These are phyloP conservation scores for Zele albiditarsus DNA, from an alignment of 2,888 invertebrate species.

Conservation along the genomic window DNA sequence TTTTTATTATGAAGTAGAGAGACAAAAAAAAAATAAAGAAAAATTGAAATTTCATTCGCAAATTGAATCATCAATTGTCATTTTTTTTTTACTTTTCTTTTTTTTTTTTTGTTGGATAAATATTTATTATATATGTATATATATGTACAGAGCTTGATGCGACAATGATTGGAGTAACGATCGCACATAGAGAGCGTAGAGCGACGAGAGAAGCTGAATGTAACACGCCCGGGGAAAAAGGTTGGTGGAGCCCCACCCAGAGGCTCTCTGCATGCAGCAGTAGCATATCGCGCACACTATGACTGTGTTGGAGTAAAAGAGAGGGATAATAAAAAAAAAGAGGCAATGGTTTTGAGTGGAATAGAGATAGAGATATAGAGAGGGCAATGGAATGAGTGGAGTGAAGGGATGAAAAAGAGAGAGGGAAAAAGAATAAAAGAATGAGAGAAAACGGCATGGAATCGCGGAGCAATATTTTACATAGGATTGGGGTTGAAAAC, in stretches of 20 bases:
- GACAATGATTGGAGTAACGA: constrained; percentile 28
- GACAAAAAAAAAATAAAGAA: not conserved
- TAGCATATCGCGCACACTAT: constrained; percentile 18
- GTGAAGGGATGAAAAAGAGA: constrained; percentile 41
- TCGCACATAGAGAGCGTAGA: constrained; percentile 4
- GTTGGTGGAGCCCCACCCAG: constrained; percentile 37
- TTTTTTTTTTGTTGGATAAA: not conserved
- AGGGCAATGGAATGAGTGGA: not conserved
- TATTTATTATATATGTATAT: constrained; percentile 9
- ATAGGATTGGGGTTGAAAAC: constrained; percentile 66
- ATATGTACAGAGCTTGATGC: constrained; percentile 6
- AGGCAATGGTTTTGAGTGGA: not conserved
- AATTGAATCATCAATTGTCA: not conserved
- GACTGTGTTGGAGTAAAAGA: constrained; percentile 25
- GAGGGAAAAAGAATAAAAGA: constrained; percentile 34
- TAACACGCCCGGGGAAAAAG: constrained; percentile 27
- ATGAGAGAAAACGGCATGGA: constrained; percentile 47
- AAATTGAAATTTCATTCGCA: not conserved
- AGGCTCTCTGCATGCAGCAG: constrained; percentile 30
- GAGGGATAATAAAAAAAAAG: constrained; percentile 1
- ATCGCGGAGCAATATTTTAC: constrained; percentile 70
- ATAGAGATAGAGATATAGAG: not conserved
- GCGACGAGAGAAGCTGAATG: constrained; percentile 12
- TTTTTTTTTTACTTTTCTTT: not conserved
- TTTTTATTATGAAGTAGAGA: not conserved